Conservation (phyloP, 1,140 invertebrate species). For the Cydia splendana region DNA sequence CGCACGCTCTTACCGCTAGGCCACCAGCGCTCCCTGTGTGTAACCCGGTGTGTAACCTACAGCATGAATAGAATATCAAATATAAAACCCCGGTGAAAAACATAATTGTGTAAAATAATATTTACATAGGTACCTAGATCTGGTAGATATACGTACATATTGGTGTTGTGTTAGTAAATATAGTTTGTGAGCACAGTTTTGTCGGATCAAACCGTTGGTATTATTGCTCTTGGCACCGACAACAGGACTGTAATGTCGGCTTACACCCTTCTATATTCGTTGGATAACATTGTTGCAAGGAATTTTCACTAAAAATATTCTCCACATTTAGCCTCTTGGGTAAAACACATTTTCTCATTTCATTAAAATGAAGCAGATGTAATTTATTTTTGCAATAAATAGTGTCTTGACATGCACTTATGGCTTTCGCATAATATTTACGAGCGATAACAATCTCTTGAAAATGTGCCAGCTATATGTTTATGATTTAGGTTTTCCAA, state of each 20-base stretch:
- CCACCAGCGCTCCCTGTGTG: too few species aligned
- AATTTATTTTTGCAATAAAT: conserved; percentile 16
- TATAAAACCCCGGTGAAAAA: too few species aligned
- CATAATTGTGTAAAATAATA: too few species aligned
- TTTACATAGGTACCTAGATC: too few species aligned
- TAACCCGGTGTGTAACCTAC: too few species aligned
- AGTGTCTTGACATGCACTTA: conserved; percentile 13
- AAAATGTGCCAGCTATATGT: conserved; percentile 3
- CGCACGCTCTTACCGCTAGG: too few species aligned
- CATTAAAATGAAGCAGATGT: conserved; percentile 6
- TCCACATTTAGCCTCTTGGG: conserved; percentile 1
- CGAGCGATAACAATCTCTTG: conserved; percentile 5
- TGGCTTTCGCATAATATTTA: neutral
- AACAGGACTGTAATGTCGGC: conserved; percentile 47
- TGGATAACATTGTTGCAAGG: conserved; percentile 46
- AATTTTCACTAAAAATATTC: conserved; percentile 38
- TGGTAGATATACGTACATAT: too few species aligned
- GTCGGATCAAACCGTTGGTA: neutral
- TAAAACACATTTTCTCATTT: conserved; percentile 13
- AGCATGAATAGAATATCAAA: too few species aligned
- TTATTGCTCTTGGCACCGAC: conserved; percentile 35
- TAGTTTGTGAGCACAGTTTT: conserved; percentile 5
- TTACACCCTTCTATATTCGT: conserved; percentile 39
- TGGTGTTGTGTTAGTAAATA: neutral
- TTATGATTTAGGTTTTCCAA: conserved; percentile 2